A percentile compares a stretch with the other conserved stretches of the same genome.
Conservation (phyloP, 2,113 vertebrate species). For the Python bivittatus region DNA sequence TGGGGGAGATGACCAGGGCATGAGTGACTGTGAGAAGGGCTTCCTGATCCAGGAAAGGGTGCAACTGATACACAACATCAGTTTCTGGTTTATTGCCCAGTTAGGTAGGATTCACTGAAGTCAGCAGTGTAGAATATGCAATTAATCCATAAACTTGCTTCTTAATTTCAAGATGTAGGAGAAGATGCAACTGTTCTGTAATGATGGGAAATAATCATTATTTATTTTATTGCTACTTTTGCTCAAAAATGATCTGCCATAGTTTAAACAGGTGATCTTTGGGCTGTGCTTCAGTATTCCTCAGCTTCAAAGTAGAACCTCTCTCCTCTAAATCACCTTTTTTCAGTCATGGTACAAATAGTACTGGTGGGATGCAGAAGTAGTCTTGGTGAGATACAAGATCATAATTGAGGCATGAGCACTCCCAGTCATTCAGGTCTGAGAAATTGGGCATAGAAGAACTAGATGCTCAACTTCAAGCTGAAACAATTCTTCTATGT, state of each 20-base stretch:
- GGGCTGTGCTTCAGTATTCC: not conserved
- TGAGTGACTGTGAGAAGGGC: too few species aligned
- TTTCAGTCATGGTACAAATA: not conserved
- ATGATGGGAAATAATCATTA: not conserved
- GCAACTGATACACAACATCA: too few species aligned
- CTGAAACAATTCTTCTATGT: too few species aligned
- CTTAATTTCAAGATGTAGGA: too few species aligned
- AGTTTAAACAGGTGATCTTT: not conserved
- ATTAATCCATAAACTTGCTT: too few species aligned
- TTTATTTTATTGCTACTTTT: not conserved
- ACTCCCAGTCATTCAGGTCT: not conserved
- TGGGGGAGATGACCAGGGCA: too few species aligned
- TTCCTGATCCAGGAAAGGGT: too few species aligned
- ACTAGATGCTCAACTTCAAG: too few species aligned
- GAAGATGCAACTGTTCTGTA: not conserved
- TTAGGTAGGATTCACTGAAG: not conserved
- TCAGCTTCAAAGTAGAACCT: not conserved
- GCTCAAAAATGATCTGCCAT: not conserved
- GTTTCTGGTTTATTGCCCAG: fast-evolving
- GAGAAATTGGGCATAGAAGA: too few species aligned
- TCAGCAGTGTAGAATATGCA: not conserved
- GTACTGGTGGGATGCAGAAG: not conserved
- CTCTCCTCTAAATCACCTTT: not conserved
- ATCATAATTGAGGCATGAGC: not conserved
- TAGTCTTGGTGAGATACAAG: not conserved